Base-by-base conservation (phyloP, 2,888 invertebrate genomes). In the Ditula angustiorana region DNA sequence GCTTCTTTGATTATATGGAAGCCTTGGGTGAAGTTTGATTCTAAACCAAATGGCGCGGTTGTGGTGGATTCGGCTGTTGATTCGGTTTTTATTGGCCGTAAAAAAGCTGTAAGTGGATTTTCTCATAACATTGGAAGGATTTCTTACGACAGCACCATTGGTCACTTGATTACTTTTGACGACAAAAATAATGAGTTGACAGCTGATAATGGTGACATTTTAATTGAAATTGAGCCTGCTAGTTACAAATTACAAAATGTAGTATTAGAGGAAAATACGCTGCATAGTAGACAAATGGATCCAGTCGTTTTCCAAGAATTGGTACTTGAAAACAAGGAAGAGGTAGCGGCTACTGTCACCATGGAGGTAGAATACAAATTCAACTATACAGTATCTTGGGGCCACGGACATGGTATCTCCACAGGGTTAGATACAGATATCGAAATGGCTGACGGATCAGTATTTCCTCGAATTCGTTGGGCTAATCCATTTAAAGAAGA, bases 141-240 rank as follows among this genome's bases (percentile, higher is more conserved):
- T 70, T 95, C 95, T 76, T 94, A 95, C 41, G 92, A 91, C 73
- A 94, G 94, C 69, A 94, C 93, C 58, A 90, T 96, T 57, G 97
- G 97, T 8, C 94, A 94, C 74, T 94, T 96, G 70, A 93, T 94
- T 69, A 95, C 96, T 33, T 95, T 95, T 63, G 95, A 95, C 76
- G 94, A 95, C 64, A 89, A 94, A 64, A 92, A 93, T 52, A 93
- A 94, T 68, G 94, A 94, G 74, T 73, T 93, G 23, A 78, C 78
- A 44, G 94, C 93, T 76, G 94, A 94, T 66, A 94, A 94, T 52
- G 97, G 97, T 0, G 96, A 97, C 80, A 94, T 98, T 55, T 89
- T 98, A 24, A 94, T 96, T 5, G 97, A 97, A 89, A 95, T 95
- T 0, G 97, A 97, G 82, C 97, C 97, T 0, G 91, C 94, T 33